Percentiles rank a stretch among this genome's conserved stretches.
Conservation (phyloP, 23 tunicate genomes). For the Phallusia fumigata region DNA sequence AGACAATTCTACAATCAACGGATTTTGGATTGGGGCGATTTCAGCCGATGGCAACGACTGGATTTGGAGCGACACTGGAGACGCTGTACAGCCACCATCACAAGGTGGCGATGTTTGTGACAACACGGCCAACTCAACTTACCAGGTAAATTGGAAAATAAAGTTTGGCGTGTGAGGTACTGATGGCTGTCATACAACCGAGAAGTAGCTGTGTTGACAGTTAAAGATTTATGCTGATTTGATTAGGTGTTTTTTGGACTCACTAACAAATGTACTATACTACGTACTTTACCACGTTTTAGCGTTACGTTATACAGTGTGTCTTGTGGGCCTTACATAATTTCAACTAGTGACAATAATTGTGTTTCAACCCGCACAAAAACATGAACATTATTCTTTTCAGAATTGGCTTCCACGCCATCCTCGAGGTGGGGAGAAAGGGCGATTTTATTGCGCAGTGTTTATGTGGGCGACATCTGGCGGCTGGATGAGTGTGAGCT, state of each 20-base stretch:
- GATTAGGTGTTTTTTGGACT: no score
- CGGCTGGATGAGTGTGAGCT: constrained; percentile 2
- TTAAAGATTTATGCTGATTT: no score
- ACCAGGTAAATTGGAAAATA: constrained; percentile 3
- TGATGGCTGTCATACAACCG: no score
- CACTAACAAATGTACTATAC: no score
- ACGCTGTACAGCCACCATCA: neutral
- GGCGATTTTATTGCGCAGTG: neutral
- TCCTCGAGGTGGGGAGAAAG: neutral
- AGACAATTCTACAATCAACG: neutral
- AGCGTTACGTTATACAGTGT: no score
- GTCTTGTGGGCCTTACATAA: no score
- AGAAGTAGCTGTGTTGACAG: no score
- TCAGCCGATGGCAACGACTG: neutral
- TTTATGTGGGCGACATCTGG: neutral
- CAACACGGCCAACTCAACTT: neutral
- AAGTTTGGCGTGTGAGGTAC: no score
- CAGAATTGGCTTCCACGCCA: neutral
- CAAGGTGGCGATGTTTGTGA: neutral
- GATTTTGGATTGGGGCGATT: constrained; percentile 5
- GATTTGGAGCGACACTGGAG: neutral
- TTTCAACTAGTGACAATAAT: no score
- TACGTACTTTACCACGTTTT: no score
- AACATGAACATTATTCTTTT: no score
- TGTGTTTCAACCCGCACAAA: no score